Base-by-base conservation (phyloP, 2,888 invertebrate genomes). In the Tyria jacobaeae region DNA sequence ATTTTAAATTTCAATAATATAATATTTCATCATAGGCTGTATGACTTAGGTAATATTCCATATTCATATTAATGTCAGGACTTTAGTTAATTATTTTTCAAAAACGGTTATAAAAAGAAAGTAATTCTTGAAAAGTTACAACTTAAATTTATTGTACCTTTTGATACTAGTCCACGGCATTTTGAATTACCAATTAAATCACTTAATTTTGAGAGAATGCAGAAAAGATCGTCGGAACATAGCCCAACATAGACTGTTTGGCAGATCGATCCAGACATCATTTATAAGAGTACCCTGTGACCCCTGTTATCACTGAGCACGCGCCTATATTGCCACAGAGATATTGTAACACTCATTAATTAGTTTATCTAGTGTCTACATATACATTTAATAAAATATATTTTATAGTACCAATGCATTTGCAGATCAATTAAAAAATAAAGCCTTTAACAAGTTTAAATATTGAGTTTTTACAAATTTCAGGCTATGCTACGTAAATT, bases 141-240 rank as follows among this genome's bases (percentile, higher is more conserved):
- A 7, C 15, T 27, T 27, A 49, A 15, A 15, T 15, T 49, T 66
- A 17, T 17, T 44, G 5, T 88, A 93, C 94, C 94, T 93, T 91
- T 94, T 94, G 61, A 89, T 88, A 82, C 92, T 93, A 62, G 93
- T 89, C 94, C 94, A 94, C 79, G 94, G 94, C 93, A 94, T 94
- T 78, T 86, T 86, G 64, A 44, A 48, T 63, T 60, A 56, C 57
- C 71, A 66, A 78, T 74, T 58, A 78, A 76, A 80, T 89, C 90
- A 92, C 89, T 92, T 92, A 70, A 92, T 91, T 87, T 91, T 91
- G 60, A 92, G 82, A 37, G 89, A 89, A 75, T 92, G 89, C 75
- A 92, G 82, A 81, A 91, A 92, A 79, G 90, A 82, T 73, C 93
- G 90, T 77, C 89, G 82, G 62, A 75, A 81, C 90, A 91, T 91